Conservation (phyloP, 2,888 invertebrate genomes). For the Julus scandinavius region DNA sequence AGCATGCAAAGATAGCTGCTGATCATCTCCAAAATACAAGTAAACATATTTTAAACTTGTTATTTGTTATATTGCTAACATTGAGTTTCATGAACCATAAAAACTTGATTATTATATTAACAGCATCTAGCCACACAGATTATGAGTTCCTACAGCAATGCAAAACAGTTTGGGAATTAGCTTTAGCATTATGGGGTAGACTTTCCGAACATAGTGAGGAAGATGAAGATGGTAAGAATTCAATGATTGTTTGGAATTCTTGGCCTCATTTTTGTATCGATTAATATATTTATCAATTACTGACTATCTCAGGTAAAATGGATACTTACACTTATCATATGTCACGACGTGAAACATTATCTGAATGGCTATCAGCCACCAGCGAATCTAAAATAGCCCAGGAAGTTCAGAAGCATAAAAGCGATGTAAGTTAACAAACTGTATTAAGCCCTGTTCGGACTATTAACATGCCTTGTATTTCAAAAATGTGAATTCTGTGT, state of each 20-base stretch:
- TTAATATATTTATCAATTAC: neutral
- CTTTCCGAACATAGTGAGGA: slow-evolving; percentile 72
- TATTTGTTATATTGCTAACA: neutral
- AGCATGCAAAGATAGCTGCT: slow-evolving; percentile 70
- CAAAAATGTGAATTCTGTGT: neutral
- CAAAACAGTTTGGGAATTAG: slow-evolving; percentile 74
- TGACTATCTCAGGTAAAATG: slow-evolving; percentile 52
- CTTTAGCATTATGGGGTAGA: slow-evolving; percentile 87
- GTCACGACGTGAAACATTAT: slow-evolving; percentile 73
- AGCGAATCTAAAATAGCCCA: slow-evolving; percentile 67
- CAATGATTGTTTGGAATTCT: slow-evolving; percentile 62
- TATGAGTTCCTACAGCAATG: slow-evolving; percentile 49
- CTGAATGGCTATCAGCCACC: slow-evolving; percentile 74
- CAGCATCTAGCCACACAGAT: slow-evolving; percentile 59
- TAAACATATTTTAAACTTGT: slow-evolving; percentile 28
- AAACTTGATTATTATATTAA: neutral
- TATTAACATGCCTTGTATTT: neutral
- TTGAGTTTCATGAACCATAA: neutral
- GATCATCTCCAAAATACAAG: slow-evolving; percentile 32
- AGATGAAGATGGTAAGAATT: slow-evolving; percentile 58
- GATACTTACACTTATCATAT: slow-evolving; percentile 69
- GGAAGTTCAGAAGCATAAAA: slow-evolving; percentile 66
- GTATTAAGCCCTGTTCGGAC: slow-evolving; percentile 55
- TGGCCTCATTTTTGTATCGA: slow-evolving; percentile 42
- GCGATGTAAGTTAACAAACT: slow-evolving; percentile 44